Evolutionary conservation across 2,113 vertebrate genomes (phyloP).

Genomic region (Bos indicus): DNA sequence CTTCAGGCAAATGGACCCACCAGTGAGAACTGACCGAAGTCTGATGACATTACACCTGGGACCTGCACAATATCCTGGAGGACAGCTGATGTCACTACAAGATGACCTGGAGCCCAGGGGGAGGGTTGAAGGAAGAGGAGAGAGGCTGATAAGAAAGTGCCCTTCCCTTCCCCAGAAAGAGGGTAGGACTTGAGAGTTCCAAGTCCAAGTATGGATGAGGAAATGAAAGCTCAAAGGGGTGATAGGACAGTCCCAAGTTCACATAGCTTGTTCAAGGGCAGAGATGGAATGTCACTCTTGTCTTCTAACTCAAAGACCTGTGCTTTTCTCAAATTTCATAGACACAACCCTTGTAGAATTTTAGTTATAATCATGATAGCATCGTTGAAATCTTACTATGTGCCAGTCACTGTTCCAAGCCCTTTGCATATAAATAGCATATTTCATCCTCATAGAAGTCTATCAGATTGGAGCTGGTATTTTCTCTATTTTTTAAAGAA

Average conservation of each 20-base stretch:
- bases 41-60: not conserved
- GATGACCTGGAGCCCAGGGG: not conserved
- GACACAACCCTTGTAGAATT: not conserved
- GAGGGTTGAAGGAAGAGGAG: not conserved
- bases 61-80: not conserved
- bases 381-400: not conserved
- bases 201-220: not conserved
- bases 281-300: not conserved
- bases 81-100: not conserved
- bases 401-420: not conserved
- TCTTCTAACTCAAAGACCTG: not conserved
- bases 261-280: not conserved
- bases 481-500: not conserved
- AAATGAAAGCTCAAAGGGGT: not conserved
- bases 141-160: not conserved
- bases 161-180: not conserved
- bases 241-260: not conserved
- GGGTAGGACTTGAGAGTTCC: not conserved
- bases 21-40: not conserved
- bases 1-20: not conserved
- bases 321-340: not conserved
- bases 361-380: not conserved
- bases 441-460: conserved; percentile 1
- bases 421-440: not conserved
- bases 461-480: not conserved